Evolutionary conservation across 1,140 invertebrate genomes (phyloP).

Genomic region (Sitobion miscanthi): DNA sequence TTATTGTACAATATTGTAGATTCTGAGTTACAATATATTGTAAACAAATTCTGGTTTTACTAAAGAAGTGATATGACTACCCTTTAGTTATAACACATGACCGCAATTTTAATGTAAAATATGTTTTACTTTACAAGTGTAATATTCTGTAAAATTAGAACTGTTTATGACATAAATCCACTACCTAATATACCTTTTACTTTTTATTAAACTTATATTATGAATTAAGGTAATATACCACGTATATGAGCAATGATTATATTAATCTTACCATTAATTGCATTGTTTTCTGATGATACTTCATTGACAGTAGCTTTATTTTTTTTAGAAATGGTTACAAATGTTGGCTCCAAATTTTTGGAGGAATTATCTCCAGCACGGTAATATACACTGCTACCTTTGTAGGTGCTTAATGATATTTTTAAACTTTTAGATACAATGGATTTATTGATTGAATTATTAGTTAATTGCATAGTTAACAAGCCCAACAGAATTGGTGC

Average conservation of each 20-base stretch:
- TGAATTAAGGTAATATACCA: too few relatives aligned
- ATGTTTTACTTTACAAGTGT: too few relatives aligned
- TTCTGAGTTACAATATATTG: slow-evolving; percentile 16
- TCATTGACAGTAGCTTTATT: slow-evolving; percentile 33
- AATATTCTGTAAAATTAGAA: too few relatives aligned
- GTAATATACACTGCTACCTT: slow-evolving; percentile 45
- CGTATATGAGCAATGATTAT: too few relatives aligned
- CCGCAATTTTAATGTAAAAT: too few relatives aligned
- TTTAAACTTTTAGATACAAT: neutral
- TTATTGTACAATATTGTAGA: slow-evolving; percentile 15
- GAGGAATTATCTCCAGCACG: neutral
- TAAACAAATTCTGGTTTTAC: too few relatives aligned
- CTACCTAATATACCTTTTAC: too few relatives aligned
- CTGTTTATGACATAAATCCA: too few relatives aligned
- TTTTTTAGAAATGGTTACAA: slow-evolving; percentile 32
- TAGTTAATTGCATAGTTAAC: neutral
- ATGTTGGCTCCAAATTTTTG: slow-evolving; percentile 17
- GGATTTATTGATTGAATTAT: neutral
- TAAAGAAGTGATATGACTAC: too few relatives aligned
- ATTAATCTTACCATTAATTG: slow-evolving; percentile 33
- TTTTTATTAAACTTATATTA: too few relatives aligned
- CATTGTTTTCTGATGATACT: neutral
- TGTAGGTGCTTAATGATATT: slow-evolving; percentile 49
- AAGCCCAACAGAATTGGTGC: neutral
- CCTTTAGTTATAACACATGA: too few relatives aligned